Percentiles rank a stretch among this genome's conserved stretches.
Evolutionary conservation across 2,888 invertebrate species (phyloP).

Genomic region (Micoletzkya japonica): DNA sequence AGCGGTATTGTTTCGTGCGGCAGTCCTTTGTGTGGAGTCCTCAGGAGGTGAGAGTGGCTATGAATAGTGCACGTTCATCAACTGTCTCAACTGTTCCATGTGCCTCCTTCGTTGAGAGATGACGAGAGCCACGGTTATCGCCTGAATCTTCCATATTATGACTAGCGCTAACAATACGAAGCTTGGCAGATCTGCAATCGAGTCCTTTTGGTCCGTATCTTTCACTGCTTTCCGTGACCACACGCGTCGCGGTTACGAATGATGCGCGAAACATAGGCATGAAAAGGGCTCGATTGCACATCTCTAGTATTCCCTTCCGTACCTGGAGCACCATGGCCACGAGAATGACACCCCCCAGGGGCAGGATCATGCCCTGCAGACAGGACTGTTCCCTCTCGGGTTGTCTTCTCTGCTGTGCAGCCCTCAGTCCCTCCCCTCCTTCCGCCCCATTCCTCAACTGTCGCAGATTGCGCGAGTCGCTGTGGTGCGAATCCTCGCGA

Average conservation of each 20-base stretch:
- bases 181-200: too few species aligned
- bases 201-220: too few species aligned
- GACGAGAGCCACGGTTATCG: conserved; percentile 3
- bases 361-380: not conserved
- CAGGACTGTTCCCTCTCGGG: not conserved
- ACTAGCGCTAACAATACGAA: too few species aligned
- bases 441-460: conserved; percentile 11
- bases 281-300: too few species aligned
- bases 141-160: too few species aligned
- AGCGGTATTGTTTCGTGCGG: too few species aligned
- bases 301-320: too few species aligned
- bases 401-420: not conserved
- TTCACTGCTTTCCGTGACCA: too few species aligned
- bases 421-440: not conserved
- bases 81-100: conserved; percentile 12
- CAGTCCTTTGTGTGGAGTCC: too few species aligned
- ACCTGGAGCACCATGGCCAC: conserved; percentile 2
- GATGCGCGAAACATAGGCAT: too few species aligned
- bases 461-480: conserved; percentile 18
- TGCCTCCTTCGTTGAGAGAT: conserved; percentile 19
- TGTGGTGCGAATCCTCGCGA: not conserved
- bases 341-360: not conserved
- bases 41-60: too few species aligned
- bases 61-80: conserved; percentile 15
- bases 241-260: too few species aligned